Percentiles rank a stretch among this genome's conserved stretches.
Conservation (phyloP, 2,113 vertebrate genomes). For the Plectropomus leopardus region DNA sequence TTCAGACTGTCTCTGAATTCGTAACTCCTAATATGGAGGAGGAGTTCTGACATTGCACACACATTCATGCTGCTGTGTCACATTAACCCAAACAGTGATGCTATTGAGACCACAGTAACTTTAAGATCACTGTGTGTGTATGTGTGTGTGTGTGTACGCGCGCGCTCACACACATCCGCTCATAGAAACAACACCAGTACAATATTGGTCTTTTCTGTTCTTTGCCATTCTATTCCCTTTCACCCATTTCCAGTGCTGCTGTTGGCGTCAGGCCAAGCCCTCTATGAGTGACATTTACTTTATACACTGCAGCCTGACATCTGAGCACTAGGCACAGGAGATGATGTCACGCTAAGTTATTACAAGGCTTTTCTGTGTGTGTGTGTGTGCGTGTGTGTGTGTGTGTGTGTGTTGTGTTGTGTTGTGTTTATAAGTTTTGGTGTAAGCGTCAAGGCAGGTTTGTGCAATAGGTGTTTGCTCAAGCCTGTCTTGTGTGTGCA, state of each 20-base stretch:
- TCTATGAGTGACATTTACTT: conserved; percentile 66
- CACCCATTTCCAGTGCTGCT: conserved; percentile 22
- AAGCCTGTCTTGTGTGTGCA: conserved; percentile 52
- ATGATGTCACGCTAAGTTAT: conserved; percentile 68
- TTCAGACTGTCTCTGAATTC: conserved; percentile 48
- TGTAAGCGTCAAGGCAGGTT: conserved; percentile 53
- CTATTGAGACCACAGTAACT: conserved; percentile 21
- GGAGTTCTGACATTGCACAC: conserved; percentile 30
- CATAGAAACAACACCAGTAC: neutral
- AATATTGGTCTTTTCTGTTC: conserved; percentile 8
- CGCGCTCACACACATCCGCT: neutral
- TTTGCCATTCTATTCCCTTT: conserved; percentile 1
- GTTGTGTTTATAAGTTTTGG: conserved; percentile 32
- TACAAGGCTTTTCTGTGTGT: conserved; percentile 45
- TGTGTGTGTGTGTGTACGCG: conserved; percentile 5
- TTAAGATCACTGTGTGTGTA: neutral
- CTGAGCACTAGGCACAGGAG: conserved; percentile 31
- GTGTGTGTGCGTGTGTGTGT: conserved; percentile 15
- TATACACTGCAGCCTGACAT: conserved; percentile 51
- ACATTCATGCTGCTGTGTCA: conserved; percentile 31
- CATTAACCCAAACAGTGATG: conserved; percentile 32
- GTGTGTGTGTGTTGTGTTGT: conserved; percentile 32
- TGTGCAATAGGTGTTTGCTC: conserved; percentile 55
- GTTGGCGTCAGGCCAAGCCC: conserved; percentile 41
- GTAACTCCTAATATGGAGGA: conserved; percentile 68